These are phyloP conservation scores for Drosophila rubida DNA, from an alignment of 2,888 invertebrate species.

Conservation along the genomic window DNA sequence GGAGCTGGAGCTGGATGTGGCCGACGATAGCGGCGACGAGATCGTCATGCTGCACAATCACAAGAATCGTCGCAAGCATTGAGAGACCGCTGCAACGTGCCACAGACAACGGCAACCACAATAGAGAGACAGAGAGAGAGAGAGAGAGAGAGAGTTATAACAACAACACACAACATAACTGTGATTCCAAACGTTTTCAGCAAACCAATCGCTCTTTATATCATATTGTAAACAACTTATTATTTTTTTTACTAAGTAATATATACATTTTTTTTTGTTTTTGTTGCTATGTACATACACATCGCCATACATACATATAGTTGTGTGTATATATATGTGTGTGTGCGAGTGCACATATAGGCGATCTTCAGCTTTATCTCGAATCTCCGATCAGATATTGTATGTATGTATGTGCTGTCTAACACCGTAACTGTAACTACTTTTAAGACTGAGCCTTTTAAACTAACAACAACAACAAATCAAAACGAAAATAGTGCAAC, in stretches of 20 bases:
- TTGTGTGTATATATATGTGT: constrained; percentile 1
- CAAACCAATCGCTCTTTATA: constrained; percentile 48
- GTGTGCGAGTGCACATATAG: too few relatives aligned
- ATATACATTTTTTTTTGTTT: constrained; percentile 12
- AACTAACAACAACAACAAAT: constrained; percentile 4
- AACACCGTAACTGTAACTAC: constrained; percentile 46
- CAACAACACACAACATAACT: constrained; percentile 66
- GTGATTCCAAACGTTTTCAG: constrained; percentile 74
- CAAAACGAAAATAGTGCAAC: not conserved
- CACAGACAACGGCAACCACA: constrained; percentile 42
- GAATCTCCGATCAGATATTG: constrained; percentile 31
- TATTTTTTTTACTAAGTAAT: not conserved
- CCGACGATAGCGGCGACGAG: constrained; percentile 81
- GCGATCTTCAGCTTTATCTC: constrained; percentile 28
- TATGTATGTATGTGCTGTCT: constrained; percentile 31
- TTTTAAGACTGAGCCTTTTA: constrained; percentile 55
- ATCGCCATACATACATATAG: not conserved
- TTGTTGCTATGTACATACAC: constrained; percentile 34
- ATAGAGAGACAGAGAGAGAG: too few relatives aligned
- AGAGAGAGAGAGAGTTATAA: too few relatives aligned
- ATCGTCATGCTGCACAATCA: constrained; percentile 80
- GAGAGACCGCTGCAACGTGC: constrained; percentile 7
- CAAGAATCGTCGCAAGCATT: constrained; percentile 54
- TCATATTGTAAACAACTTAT: constrained; percentile 14
- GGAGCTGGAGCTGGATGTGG: constrained; percentile 46